A percentile compares a stretch with the other conserved stretches of the same genome.
These are phyloP conservation scores for Drosophila pullipes DNA, from an alignment of 2,888 invertebrate genomes.

Conservation along the genomic window DNA sequence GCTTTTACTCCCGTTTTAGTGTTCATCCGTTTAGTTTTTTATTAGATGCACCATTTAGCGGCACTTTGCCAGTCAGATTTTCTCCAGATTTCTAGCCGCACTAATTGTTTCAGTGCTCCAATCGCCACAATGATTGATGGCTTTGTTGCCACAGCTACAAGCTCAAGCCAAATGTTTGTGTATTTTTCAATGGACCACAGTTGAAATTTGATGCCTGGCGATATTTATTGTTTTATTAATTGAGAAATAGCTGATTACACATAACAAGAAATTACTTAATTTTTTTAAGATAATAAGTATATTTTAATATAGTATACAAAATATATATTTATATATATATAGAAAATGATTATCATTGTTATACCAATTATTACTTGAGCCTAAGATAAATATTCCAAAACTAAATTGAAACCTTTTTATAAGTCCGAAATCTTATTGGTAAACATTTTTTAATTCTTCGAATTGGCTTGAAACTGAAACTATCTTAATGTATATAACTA, in stretches of 20 bases:
- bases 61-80: conserved; percentile 67
- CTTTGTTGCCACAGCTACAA: not conserved
- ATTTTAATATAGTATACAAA: not conserved
- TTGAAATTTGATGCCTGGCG: conserved; percentile 9
- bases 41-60: conserved; percentile 74
- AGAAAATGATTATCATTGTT: not conserved
- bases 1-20: conserved; percentile 79
- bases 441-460: not conserved
- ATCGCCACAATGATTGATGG: conserved; percentile 60
- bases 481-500: not conserved
- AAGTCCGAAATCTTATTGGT: not conserved
- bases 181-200: conserved; percentile 13
- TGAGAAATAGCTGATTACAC: not conserved
- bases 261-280: not conserved
- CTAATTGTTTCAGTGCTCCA: conserved; percentile 69
- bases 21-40: conserved; percentile 76
- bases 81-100: conserved; percentile 55
- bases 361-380: not conserved
- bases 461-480: not conserved
- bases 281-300: not conserved
- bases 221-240: not conserved
- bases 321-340: too few species aligned
- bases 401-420: not conserved
- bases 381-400: not conserved
- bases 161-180: not conserved